Percentiles rank a stretch among this genome's conserved stretches.
These are phyloP conservation scores for Crotalus tigris DNA, from an alignment of 2,113 vertebrate species.

Conservation along the genomic window DNA sequence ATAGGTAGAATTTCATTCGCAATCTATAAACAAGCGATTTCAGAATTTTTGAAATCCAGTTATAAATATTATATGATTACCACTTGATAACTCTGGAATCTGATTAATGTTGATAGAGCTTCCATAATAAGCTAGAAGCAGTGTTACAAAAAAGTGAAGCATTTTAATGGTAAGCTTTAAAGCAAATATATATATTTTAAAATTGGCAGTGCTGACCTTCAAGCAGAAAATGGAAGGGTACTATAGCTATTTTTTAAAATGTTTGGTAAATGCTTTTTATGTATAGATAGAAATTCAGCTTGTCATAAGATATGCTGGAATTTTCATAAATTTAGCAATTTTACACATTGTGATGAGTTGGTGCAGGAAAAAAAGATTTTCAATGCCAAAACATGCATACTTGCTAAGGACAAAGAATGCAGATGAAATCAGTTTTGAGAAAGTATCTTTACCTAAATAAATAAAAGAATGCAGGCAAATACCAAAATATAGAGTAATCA, in stretches of 20 bases:
- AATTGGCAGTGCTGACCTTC: not conserved
- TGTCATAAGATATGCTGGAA: not conserved
- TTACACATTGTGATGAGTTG: not conserved
- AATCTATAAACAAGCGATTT: not conserved
- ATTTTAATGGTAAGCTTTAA: not conserved
- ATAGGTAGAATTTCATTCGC: not conserved
- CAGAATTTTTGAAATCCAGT: not conserved
- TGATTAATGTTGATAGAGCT: not conserved
- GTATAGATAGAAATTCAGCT: not conserved
- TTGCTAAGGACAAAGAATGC: constrained; percentile 5
- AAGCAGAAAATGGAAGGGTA: not conserved
- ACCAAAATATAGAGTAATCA: not conserved
- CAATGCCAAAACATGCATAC: constrained; percentile 5
- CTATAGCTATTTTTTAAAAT: not conserved
- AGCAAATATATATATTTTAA: not conserved
- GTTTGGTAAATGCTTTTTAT: not conserved
- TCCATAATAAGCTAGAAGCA: not conserved
- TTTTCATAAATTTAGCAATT: not conserved
- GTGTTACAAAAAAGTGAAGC: not conserved
- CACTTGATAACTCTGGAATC: not conserved
- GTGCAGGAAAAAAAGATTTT: not conserved
- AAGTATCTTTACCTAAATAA: not conserved
- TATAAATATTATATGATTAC: not conserved
- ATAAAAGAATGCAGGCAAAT: not conserved
- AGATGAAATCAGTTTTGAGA: constrained; percentile 8